phyloP scores from a whole-genome alignment of 2,888 invertebrate species.

The Philopedon plagiatum region DNA sequence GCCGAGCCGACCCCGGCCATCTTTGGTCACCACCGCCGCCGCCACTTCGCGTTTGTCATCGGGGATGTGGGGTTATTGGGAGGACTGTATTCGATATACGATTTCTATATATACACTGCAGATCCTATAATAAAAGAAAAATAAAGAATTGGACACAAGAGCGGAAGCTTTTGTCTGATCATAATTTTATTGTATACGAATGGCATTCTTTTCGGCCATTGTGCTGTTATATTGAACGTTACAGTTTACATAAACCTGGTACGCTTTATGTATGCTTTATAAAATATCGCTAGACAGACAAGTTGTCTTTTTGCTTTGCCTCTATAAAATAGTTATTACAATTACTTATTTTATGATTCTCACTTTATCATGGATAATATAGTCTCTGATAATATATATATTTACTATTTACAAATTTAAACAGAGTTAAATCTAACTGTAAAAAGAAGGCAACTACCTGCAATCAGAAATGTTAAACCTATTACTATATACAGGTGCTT shows the following conservation, averaged over 20 bases:
- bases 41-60: conserved; percentile 57
- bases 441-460: too few relatives aligned
- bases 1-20: conserved; percentile 68
- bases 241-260: background rate
- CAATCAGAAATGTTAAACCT: too few relatives aligned
- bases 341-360: too few relatives aligned
- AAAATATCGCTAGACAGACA: too few relatives aligned
- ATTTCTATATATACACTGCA: conserved; percentile 38
- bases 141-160: conserved; percentile 5
- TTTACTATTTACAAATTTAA: too few relatives aligned
- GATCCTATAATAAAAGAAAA: conserved; percentile 32
- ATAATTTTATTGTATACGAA: conserved; percentile 36
- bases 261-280: too few relatives aligned
- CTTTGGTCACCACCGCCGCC: conserved; percentile 67
- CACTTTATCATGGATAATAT: too few relatives aligned
- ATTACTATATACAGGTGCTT: too few relatives aligned
- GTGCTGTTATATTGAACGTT: background rate
- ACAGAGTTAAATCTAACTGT: too few relatives aligned
- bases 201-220: background rate
- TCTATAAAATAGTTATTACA: too few relatives aligned
- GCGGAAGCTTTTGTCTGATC: conserved; percentile 15
- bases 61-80: conserved; percentile 35
- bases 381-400: too few relatives aligned
- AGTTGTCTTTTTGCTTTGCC: too few relatives aligned
- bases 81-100: conserved; percentile 27